A percentile compares a stretch with the other conserved stretches of the same genome.
Evolutionary conservation across 2,113 vertebrate genomes (phyloP).

Genomic region (Apistogramma diplotaenia): DNA sequence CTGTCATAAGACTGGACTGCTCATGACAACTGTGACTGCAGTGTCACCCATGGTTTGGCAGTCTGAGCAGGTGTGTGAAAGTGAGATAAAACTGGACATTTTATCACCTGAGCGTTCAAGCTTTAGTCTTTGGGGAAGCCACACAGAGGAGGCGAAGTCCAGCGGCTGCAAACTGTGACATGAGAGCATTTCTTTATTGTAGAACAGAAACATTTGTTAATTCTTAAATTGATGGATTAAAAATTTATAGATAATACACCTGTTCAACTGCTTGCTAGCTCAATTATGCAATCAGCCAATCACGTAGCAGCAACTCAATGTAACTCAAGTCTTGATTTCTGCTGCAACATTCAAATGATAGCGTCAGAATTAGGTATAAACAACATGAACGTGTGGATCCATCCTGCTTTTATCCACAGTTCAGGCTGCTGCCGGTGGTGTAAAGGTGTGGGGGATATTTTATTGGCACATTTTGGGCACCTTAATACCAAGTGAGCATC

Average conservation of each 20-base stretch:
- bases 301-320: background rate
- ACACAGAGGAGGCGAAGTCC: background rate
- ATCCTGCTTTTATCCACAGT: too few relatives aligned
- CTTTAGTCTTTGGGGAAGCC: background rate
- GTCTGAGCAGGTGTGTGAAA: constrained; percentile 6
- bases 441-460: background rate
- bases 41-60: background rate
- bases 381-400: too few relatives aligned
- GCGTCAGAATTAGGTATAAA: too few relatives aligned
- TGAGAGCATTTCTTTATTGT: background rate
- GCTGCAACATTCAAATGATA: too few relatives aligned
- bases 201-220: background rate
- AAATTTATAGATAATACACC: background rate
- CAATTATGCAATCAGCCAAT: background rate
- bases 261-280: background rate
- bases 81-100: background rate
- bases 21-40: constrained; percentile 35
- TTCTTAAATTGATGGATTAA: background rate
- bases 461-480: background rate
- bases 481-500: background rate
- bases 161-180: background rate
- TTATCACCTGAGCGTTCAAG: background rate
- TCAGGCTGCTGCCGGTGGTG: too few relatives aligned
- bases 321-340: background rate
- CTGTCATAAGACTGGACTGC: constrained; percentile 3